phyloP scores from a whole-genome alignment of 2,797 vertebrate genomes.

The Euthynnus affinis region DNA sequence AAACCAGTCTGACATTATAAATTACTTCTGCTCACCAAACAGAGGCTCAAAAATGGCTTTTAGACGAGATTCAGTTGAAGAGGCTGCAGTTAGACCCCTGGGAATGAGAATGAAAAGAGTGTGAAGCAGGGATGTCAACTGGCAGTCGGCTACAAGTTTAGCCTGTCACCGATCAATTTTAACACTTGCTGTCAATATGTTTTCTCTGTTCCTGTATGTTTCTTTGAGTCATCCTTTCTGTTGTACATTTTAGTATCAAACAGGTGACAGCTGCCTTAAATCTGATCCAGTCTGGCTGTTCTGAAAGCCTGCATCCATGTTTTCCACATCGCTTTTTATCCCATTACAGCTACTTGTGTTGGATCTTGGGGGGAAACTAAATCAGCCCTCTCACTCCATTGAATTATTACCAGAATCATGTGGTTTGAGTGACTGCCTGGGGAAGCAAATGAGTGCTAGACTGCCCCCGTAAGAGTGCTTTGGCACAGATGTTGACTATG shows the following conservation, averaged over 20 bases:
- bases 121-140: conserved; percentile 26
- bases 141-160: conserved; percentile 38
- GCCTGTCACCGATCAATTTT: conserved; percentile 34
- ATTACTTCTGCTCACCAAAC: conserved; percentile 50
- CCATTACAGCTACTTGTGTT: conserved; percentile 62
- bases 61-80: conserved; percentile 29
- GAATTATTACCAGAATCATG: conserved; percentile 73
- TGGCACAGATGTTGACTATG: conserved; percentile 45
- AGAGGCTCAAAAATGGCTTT: conserved; percentile 33
- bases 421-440: conserved; percentile 67
- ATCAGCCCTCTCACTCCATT: conserved; percentile 66
- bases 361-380: conserved; percentile 52
- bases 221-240: conserved; percentile 11
- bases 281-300: conserved; percentile 34
- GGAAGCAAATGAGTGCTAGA: conserved; percentile 57
- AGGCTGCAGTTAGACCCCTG: conserved; percentile 26
- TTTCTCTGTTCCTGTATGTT: conserved; percentile 17
- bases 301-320: conserved; percentile 49
- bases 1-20: conserved; percentile 39
- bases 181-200: conserved; percentile 26
- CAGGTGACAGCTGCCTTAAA: conserved; percentile 10
- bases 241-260: not conserved
- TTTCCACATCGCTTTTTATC: conserved; percentile 67
- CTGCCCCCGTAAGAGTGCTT: conserved; percentile 38
- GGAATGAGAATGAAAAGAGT: conserved; percentile 32